Base-by-base conservation (phyloP, 1,140 invertebrate species). In the Macrosteles quadrilineatus region DNA sequence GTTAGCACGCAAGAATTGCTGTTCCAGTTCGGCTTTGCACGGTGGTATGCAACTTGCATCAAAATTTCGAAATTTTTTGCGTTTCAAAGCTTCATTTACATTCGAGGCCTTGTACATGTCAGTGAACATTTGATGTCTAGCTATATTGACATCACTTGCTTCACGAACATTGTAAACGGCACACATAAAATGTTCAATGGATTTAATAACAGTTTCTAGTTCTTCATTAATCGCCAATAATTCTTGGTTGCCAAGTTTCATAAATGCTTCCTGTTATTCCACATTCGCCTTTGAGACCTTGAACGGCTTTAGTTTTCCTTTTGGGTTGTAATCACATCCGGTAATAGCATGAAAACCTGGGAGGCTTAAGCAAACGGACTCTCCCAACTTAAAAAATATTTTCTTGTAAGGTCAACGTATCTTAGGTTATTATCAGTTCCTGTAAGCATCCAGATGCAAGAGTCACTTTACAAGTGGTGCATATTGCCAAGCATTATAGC, bases 401-500 rank as follows among this genome's bases (percentile, higher is more conserved):
- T 55, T n/a, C n/a, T 23, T 11, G 23, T 55, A 11, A 55, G 9
- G 23, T 19, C 23, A 9, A 55, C 23, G 9, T 19, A 17, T 19
- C 23, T 9, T 55, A 55, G 19, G 9, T 55, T 23, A 55, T 23
- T 23, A 19, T 6, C 17, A 55, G 23, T 23, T 21, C 50, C 19
- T 4, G 17, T 19, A 11, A 19, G 6, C 9, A 55, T 55, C 23
- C 17, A 55, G 19, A 55, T 21, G 23, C 19, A 21, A 4, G 17
- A 55, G 6, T 55, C 23, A 72, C 70, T 71, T 50, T 74, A 32
- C 32, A 75, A 59, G 6, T 72, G 32, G 21, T 27, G 19, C 67
- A 75, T 75, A 75, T 75, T 73, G 65, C 53, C 71, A 21, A 75
- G 25, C 67, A 75, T 72, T 72, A 75, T 75, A 36, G 73, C 73